Percentiles rank a stretch among this genome's conserved stretches.
Evolutionary conservation across 2,797 vertebrate species (phyloP).

Genomic region (Myripristis murdjan): DNA sequence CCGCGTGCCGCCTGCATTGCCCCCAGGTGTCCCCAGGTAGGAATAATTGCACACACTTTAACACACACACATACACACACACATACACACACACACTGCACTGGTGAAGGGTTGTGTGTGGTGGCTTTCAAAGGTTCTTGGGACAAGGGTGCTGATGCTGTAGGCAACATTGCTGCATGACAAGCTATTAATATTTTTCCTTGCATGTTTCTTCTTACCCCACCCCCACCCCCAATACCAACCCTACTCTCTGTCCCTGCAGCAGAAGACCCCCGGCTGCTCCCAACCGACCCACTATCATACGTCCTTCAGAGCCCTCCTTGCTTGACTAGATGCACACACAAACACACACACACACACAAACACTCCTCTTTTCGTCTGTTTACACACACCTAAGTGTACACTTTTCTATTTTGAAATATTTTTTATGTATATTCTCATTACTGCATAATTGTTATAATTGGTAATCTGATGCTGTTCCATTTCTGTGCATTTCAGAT

Average conservation of each 20-base stretch:
- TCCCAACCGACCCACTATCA: slow-evolving; percentile 93
- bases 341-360: slow-evolving; percentile 5
- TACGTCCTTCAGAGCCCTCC: slow-evolving; percentile 93
- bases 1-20: slow-evolving; percentile 90
- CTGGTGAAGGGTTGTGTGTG: slow-evolving; percentile 39
- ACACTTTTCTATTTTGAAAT: slow-evolving; percentile 64
- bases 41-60: slow-evolving; percentile 21
- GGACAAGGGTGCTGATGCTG: slow-evolving; percentile 47
- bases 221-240: not conserved
- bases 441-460: slow-evolving; percentile 47
- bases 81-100: not conserved
- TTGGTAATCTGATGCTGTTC: slow-evolving; percentile 63
- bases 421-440: slow-evolving; percentile 36
- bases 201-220: slow-evolving; percentile 58
- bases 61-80: not conserved
- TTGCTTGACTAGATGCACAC: slow-evolving; percentile 90
- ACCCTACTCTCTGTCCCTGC: slow-evolving; percentile 75
- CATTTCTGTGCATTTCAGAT: slow-evolving; percentile 60
- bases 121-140: slow-evolving; percentile 16
- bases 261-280: slow-evolving; percentile 95
- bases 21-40: slow-evolving; percentile 90
- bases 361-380: not conserved
- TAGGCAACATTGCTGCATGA: slow-evolving; percentile 65
- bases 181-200: slow-evolving; percentile 61
- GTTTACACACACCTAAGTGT: slow-evolving; percentile 52